Conservation (phyloP, 2,797 vertebrate genomes). For the Sorex maritimensis region DNA sequence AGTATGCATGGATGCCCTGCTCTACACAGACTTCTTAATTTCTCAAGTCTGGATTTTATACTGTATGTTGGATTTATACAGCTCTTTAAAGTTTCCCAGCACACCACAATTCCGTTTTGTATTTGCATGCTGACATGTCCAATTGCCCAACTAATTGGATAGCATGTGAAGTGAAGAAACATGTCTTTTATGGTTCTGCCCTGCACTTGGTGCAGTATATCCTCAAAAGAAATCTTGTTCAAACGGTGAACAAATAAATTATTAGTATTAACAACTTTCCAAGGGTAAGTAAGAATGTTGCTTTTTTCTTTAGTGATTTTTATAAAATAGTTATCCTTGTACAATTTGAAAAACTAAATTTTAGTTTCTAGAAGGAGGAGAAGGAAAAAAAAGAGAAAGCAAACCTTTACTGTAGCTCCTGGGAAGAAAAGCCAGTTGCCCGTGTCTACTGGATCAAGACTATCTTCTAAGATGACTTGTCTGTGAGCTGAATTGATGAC, state of each 20-base stretch:
- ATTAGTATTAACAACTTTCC: background rate
- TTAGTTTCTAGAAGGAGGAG: slow-evolving; percentile 46
- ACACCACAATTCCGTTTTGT: background rate
- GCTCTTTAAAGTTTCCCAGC: background rate
- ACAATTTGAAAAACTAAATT: slow-evolving; percentile 13
- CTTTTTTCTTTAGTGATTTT: slow-evolving; percentile 15
- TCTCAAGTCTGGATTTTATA: background rate
- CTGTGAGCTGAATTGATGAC: slow-evolving; percentile 96
- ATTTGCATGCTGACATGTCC: background rate
- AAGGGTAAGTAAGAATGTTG: slow-evolving; percentile 29
- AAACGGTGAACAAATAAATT: slow-evolving; percentile 15
- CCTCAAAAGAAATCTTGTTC: slow-evolving; percentile 7
- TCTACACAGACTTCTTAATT: background rate
- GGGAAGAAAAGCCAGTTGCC: slow-evolving; percentile 99
- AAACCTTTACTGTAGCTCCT: slow-evolving; percentile 98
- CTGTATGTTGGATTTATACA: background rate
- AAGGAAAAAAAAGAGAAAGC: slow-evolving; percentile 77
- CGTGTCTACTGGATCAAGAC: slow-evolving; percentile 97
- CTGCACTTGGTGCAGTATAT: background rate
- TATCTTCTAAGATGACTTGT: slow-evolving; percentile 96
- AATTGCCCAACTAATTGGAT: background rate
- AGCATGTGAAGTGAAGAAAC: slow-evolving; percentile 1
- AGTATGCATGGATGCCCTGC: background rate
- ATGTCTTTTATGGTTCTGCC: background rate
- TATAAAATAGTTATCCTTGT: slow-evolving; percentile 6